Conservation (phyloP, 64 coral and sea anemone genomes). For the Pocillopora verrucosa region DNA sequence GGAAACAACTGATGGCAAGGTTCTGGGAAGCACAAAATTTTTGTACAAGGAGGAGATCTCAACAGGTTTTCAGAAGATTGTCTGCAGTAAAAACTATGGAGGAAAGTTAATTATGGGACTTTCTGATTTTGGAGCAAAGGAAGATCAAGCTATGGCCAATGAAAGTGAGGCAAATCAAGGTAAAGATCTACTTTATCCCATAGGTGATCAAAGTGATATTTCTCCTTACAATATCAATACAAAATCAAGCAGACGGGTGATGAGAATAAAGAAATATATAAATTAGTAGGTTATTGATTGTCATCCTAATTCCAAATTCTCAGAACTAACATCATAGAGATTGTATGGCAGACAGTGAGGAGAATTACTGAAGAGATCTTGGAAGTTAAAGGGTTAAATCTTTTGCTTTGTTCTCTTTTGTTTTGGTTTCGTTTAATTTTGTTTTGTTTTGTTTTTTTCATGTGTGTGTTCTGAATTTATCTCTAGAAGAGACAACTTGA, state of each 20-base stretch:
- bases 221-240: too few relatives aligned
- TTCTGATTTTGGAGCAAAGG: not conserved
- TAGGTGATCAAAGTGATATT: too few relatives aligned
- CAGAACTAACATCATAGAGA: too few relatives aligned
- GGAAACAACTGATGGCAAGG: conserved; percentile 31
- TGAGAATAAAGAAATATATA: too few relatives aligned
- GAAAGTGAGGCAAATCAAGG: not conserved
- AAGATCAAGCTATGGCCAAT: not conserved
- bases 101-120: conserved; percentile 13
- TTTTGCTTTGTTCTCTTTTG: too few relatives aligned
- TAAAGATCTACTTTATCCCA: not conserved
- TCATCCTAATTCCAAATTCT: too few relatives aligned
- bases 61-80: conserved; percentile 20
- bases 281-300: too few relatives aligned
- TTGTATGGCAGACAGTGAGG: too few relatives aligned
- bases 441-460: not conserved
- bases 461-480: not conserved
- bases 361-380: too few relatives aligned
- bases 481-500: not conserved
- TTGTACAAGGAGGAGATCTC: conserved; percentile 23
- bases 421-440: too few relatives aligned
- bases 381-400: too few relatives aligned
- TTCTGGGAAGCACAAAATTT: conserved; percentile 23
- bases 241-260: too few relatives aligned
- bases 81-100: conserved; percentile 15